Evolutionary conservation across 2,113 vertebrate genomes (phyloP), one percentile per base, ranked within the genome.

Genomic region (Carassius carassius): DNA sequence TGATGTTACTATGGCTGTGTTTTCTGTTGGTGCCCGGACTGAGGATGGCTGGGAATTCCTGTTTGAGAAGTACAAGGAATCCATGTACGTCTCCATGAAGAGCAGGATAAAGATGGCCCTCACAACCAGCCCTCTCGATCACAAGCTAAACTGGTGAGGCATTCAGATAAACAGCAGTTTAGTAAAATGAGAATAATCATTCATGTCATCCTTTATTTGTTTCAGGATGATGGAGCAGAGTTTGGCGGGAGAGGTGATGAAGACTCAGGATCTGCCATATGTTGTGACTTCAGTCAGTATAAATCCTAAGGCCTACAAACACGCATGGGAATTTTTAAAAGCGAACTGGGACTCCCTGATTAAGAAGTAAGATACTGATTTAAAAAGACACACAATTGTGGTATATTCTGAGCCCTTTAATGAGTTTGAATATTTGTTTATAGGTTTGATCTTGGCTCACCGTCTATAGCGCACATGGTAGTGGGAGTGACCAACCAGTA

Each of bases 391-490:
- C 35, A 32, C 44, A 0, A 17, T 25, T 37, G 32, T 58, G 37
- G 0, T 60, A 23, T 81, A 11, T 78, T 69, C 10, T 84, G 21
- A 78, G 54, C 76, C 49, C 84, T 21, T 47, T 47, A 21, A 32
- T 75, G 69, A 80, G 19, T 37, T 41, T 4, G 49, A 4, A 47
- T 37, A 17, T 51, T 63, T 78, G 29, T 86, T 54, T 86, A 35
- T 90, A 98, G 97, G 88, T 99, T 98, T 93, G 96, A 95, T 65
- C 94, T 97, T 1, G 96, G 97, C 32, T 97, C 96, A 0, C 0
- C 0, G 85, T 86, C 94, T 0, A 4, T 98, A 72, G 90, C 95
- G 1, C 0, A 73, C 77, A 94, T 97, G 91, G 95, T 98, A 51
- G 92, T 41, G 0, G 93, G 93, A 5, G 94, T 96, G 83, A 96